Base-by-base conservation (phyloP, 2,113 vertebrate genomes). In the Picathartes gymnocephalus region DNA sequence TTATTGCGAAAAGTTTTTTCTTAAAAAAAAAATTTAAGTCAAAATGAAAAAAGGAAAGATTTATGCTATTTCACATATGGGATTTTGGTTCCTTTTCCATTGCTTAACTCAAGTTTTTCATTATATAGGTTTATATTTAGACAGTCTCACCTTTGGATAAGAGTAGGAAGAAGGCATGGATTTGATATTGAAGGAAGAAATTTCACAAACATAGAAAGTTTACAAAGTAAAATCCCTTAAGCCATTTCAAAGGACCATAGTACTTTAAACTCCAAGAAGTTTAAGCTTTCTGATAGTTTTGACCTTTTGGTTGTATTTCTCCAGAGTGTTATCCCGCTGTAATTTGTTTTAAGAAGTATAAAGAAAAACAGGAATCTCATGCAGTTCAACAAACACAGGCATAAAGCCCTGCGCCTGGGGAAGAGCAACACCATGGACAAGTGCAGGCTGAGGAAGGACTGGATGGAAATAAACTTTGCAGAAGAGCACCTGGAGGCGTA, bases 251-350 rank as follows among this genome's bases (percentile, higher is more conserved):
- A 90, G 66, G 61, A 17, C 53, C 45, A 21, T 40, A 76, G 53
- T 69, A 84, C 53, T 58, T 86, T n/a, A 86, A 90, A 80, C 50
- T 86, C 4, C 23, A 47, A 35, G 39, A 94, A 86, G 17, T 86
- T 90, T 73, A 93, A 86, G 53, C 51, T 91, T 92, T 79, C 40
- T 62, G 45, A 53, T 62, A 71, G 37, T 91, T 86, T 81, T 86
- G 88, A 93, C 92, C 94, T 94, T 94, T 93, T 17, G 6, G 47
- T 78, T 88, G 27, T 81, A 90, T 92, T 93, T 92, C 82, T 94
- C 91, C 33, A 51, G 83, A 88, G 80, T 44, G n/a, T 90, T 88
- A 42, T 54, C 77, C 72, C 33, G 47, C 13, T 50, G 16, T 86
- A 66, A 45, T 88, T 86, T 88, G 54, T 80, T 95, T 90, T 62